phyloP scores from a whole-genome alignment of 2,797 vertebrate genomes.

The Hydrolagus colliei region DNA sequence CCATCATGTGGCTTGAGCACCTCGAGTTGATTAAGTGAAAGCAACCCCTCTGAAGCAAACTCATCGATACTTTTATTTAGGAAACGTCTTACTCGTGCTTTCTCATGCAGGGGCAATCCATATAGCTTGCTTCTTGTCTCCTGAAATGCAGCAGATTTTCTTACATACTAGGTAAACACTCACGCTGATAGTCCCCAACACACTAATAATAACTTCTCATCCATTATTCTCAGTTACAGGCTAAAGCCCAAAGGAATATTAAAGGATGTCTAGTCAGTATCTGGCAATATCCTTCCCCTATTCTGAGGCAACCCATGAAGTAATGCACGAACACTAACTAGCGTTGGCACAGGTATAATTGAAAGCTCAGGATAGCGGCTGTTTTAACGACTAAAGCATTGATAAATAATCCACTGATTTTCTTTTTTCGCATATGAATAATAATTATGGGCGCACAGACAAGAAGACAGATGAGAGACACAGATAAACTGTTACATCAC shows the following conservation, averaged over 20 bases:
- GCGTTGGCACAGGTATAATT: not conserved
- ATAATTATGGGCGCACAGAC: conserved; percentile 12
- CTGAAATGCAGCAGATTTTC: conserved; percentile 14
- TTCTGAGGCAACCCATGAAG: not conserved
- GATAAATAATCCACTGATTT: not conserved
- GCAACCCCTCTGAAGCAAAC: not conserved
- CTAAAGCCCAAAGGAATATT: conserved; percentile 21
- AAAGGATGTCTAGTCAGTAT: not conserved
- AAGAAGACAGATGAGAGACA: conserved; percentile 17
- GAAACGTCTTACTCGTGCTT: not conserved
- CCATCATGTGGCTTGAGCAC: conserved; percentile 15
- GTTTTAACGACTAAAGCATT: not conserved
- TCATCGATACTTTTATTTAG: not conserved
- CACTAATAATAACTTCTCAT: conserved; percentile 25
- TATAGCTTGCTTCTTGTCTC: not conserved
- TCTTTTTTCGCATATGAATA: conserved; percentile 14
- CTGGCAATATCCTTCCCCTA: not conserved
- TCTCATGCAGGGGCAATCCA: not conserved
- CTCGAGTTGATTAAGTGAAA: not conserved
- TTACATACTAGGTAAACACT: conserved; percentile 11
- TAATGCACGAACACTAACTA: not conserved
- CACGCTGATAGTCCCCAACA: not conserved
- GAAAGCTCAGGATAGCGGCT: not conserved
- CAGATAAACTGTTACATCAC: conserved; percentile 28
- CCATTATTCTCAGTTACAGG: conserved; percentile 18